Conservation (phyloP, 2,888 invertebrate species). For the Eupithecia pulchellata region DNA sequence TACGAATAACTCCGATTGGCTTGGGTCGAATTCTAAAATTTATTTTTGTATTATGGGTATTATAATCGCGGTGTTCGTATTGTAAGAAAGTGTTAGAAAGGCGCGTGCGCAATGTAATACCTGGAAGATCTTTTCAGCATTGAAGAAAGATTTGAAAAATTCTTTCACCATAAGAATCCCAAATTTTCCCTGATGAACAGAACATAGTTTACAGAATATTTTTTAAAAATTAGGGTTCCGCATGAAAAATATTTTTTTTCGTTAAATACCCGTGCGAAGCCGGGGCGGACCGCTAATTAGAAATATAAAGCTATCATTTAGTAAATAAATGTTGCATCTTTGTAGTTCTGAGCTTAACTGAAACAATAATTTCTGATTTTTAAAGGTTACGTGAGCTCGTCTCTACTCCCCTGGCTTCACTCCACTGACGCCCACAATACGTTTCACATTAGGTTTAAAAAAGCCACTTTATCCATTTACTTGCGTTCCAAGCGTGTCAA, state of each 20-base stretch:
- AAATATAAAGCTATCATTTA: neutral
- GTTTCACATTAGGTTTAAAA: conserved; percentile 46
- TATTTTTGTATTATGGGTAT: neutral
- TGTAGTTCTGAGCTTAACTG: neutral
- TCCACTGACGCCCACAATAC: conserved; percentile 39
- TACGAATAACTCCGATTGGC: neutral
- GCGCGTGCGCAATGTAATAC: neutral
- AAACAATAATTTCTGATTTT: neutral
- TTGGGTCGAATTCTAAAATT: neutral
- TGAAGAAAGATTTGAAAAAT: neutral
- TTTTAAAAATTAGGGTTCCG: no score
- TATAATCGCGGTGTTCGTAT: neutral
- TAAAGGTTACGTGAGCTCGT: neutral
- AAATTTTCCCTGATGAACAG: no score
- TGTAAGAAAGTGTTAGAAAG: neutral
- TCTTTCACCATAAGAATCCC: no score
- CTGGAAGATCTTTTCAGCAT: neutral
- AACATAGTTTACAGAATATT: no score
- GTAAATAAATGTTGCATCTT: neutral
- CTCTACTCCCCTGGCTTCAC: conserved; percentile 15
- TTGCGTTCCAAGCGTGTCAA: conserved; percentile 44
- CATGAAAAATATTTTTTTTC: no score
- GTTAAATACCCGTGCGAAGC: no score
- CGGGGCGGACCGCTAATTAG: no score
- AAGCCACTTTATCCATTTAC: conserved; percentile 43